These are phyloP conservation scores for Amiota minor DNA, from an alignment of 2,888 invertebrate species.

Conservation along the genomic window DNA sequence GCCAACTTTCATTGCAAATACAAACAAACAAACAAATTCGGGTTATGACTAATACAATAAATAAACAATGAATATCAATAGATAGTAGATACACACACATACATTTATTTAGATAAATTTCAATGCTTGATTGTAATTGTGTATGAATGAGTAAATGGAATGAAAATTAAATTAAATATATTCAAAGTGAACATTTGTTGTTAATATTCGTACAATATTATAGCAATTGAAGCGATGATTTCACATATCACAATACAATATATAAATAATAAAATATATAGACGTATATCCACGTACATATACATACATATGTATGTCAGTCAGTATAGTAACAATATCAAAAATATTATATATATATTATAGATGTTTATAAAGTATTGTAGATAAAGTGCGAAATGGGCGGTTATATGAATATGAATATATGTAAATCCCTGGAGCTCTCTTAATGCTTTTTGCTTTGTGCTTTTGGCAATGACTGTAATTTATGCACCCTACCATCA, in stretches of 20 bases:
- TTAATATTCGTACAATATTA: slow-evolving; percentile 60
- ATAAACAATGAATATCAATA: no score
- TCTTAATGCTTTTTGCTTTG: neutral
- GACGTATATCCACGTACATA: neutral
- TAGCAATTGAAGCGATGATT: slow-evolving; percentile 63
- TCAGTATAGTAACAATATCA: neutral
- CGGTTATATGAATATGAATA: no score
- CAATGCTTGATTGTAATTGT: neutral
- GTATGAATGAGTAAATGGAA: slow-evolving; percentile 8
- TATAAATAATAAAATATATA: neutral
- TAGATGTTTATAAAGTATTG: neutral
- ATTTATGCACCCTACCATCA: slow-evolving; percentile 38
- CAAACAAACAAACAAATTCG: slow-evolving; percentile 41
- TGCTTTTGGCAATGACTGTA: slow-evolving; percentile 21
- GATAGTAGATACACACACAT: neutral
- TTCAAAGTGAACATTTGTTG: slow-evolving; percentile 35
- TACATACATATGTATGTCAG: no score
- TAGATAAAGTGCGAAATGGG: no score
- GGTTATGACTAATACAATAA: no score
- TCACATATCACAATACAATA: slow-evolving; percentile 46
- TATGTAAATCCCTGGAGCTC: no score
- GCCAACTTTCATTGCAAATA: slow-evolving; percentile 56
- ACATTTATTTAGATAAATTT: neutral
- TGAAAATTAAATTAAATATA: slow-evolving; percentile 25
- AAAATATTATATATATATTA: neutral